Evolutionary conservation across 2,888 invertebrate genomes (phyloP), one percentile per base, ranked within the genome.

Genomic region (Eristalis pertinax): DNA sequence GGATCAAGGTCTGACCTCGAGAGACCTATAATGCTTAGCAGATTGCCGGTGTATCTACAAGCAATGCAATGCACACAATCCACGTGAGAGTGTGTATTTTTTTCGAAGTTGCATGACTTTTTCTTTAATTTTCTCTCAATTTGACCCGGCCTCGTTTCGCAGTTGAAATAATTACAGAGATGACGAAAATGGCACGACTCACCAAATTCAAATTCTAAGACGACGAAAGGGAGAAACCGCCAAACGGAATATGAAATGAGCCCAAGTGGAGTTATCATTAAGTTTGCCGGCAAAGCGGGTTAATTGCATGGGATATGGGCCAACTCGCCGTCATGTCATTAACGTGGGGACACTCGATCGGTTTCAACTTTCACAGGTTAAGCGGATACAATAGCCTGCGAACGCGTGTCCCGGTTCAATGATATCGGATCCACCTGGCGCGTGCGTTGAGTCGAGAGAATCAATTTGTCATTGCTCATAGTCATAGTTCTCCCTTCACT

Each of bases 1-100:
- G 19, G 75, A 75, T 38, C 84, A 84, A 62, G 79, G 84, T 75
- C 62, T 72, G 68, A 38, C 82, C 76, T 84, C 8, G 60, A 38
- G 63, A 70, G 65, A 75, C 69, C 63, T 64, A 64, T 64, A 35
- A 43, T 65, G 32, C 32, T 10, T 5, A 10, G 32, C 32, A 32
- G 32, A 32, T 32, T 32, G 32, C 32, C 32, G 32, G 32, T 10
- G 32, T 43, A 50, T 19, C 50, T 8, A 7, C 19, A n/a, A 50
- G 50, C 50, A 19, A 50, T 50, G 19, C n/a, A 50, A 7, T 50
- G 50, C 50, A 50, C 50, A 19, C 19, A 8, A 19, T n/a, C 19
- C 50, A n/a, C 19, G 19, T 19, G 50, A 19, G 50, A 50, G 50
- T 19, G 50, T 50, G 50, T 32, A 10, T 32, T 32, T 32, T 29